These are phyloP conservation scores for Chrysemys picta DNA, from an alignment of 2,113 vertebrate species.

Conservation along the genomic window DNA sequence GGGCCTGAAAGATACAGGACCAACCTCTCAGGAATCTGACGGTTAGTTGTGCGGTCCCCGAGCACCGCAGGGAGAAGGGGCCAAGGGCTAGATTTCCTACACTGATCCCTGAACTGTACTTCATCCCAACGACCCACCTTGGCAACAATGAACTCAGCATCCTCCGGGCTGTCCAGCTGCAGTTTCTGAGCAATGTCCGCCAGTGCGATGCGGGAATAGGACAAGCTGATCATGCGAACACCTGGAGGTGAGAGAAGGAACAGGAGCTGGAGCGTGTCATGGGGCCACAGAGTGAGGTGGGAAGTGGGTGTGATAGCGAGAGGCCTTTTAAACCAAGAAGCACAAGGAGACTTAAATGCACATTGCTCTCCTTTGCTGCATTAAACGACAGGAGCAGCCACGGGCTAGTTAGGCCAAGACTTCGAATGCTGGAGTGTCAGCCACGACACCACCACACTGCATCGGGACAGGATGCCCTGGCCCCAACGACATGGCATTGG, in stretches of 20 bases:
- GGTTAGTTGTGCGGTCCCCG: not conserved
- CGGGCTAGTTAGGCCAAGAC: not conserved
- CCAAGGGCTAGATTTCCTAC: not conserved
- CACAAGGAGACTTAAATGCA: not conserved
- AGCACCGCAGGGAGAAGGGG: not conserved
- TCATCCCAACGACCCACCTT: constrained; percentile 81
- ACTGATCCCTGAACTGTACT: not conserved
- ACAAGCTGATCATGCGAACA: constrained; percentile 98
- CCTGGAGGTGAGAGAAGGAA: constrained; percentile 74
- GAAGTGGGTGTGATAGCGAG: not conserved
- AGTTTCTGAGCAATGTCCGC: constrained; percentile 96
- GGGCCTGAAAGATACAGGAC: not conserved
- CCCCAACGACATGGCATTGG: accelerated
- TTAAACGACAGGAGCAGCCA: not conserved
- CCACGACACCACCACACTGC: not conserved
- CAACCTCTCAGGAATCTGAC: not conserved
- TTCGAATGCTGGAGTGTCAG: not conserved
- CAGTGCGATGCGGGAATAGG: constrained; percentile 96
- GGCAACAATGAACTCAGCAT: constrained; percentile 97
- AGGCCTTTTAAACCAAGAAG: not conserved
- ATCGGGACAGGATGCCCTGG: not conserved
- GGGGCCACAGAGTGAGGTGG: not conserved
- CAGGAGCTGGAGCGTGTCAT: not conserved
- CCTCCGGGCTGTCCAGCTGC: constrained; percentile 96
- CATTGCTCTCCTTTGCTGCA: not conserved